Evolutionary conservation across 2,888 invertebrate genomes (phyloP).

Genomic region (Labia minor): DNA sequence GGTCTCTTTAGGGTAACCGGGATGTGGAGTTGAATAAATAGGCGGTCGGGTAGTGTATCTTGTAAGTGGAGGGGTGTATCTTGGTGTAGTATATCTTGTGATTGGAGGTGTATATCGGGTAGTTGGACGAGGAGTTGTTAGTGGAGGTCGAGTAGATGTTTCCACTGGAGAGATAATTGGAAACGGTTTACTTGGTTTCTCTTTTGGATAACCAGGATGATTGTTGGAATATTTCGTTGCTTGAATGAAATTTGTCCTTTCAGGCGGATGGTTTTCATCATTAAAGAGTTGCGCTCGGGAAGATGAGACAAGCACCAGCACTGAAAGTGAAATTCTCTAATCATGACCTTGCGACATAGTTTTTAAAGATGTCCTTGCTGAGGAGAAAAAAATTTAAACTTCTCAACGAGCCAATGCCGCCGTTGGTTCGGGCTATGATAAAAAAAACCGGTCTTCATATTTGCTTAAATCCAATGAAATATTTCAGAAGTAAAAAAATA

Average conservation of each 20-base stretch:
- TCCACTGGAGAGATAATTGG: not conserved
- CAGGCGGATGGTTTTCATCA: not conserved
- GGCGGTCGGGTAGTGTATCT: not conserved
- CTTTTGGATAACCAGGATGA: not conserved
- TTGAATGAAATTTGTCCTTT: not conserved
- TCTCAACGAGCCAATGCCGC: not conserved
- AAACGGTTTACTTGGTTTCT: not conserved
- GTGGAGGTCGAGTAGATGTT: not conserved
- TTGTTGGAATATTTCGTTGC: not conserved
- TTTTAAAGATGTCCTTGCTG: not conserved
- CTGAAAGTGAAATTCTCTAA: not conserved
- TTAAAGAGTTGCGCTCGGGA: not conserved
- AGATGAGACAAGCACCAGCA: not conserved
- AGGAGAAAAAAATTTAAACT: not conserved
- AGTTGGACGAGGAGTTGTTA: not conserved
- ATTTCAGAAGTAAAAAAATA: not conserved
- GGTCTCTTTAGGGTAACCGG: not conserved
- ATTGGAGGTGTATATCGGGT: not conserved
- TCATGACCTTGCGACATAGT: not conserved
- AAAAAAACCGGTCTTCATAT: not conserved
- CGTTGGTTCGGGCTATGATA: not conserved
- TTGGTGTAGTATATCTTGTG: not conserved
- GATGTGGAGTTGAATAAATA: not conserved
- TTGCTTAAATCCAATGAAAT: not conserved
- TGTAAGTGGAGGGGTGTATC: not conserved